Base-by-base conservation (phyloP, 2,113 vertebrate genomes). In the Ochotona curzoniae region DNA sequence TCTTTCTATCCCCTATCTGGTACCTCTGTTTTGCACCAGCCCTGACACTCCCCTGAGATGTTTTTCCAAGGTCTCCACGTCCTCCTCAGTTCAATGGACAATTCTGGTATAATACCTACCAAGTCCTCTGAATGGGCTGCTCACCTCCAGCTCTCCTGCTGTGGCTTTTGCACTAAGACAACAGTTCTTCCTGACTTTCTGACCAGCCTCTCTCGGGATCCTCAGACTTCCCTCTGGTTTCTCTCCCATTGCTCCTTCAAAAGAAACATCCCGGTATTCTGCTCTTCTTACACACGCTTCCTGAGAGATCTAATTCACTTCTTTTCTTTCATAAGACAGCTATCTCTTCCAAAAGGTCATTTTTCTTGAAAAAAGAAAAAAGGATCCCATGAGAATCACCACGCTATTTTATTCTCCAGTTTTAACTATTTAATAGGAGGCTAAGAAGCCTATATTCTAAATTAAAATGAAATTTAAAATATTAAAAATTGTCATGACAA, bases 61-160 rank as follows among this genome's bases (percentile, higher is more conserved):
- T 89, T 94, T 74, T 90, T 44, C 28, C n/a, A 60, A 89, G 17
- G 20, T 93, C 17, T 93, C 61, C 44, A 71, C 18, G 18, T n/a
- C 30, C 17, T 79, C 8, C 79, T 94, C 64, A 83, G 54, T 17
- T 8, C 38, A 54, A 3, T 51, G 15, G 17, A 44, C 10, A 20
- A 10, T 88, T 25, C n/a, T 67, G 57, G 64, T 91, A 49, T 51
- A 26, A 86, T 66, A 71, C 57, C 71, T 88, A 12, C 15, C 25
- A 69, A 74, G n/a, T 35, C 35, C 67, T 49, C 38, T 35, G 26
- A 20, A 14, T 17, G 30, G 7, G 1, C 67, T 83, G 73, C 60
- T 63, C 38, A 84, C 13, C 30, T 4, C 7, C 60, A 12, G 47
- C 8, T 49, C 44, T n/a, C 15, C 20, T 28, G 14, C 57, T 90